phyloP scores from a whole-genome alignment of 2,888 invertebrate genomes.

The Megamerina dolium region DNA sequence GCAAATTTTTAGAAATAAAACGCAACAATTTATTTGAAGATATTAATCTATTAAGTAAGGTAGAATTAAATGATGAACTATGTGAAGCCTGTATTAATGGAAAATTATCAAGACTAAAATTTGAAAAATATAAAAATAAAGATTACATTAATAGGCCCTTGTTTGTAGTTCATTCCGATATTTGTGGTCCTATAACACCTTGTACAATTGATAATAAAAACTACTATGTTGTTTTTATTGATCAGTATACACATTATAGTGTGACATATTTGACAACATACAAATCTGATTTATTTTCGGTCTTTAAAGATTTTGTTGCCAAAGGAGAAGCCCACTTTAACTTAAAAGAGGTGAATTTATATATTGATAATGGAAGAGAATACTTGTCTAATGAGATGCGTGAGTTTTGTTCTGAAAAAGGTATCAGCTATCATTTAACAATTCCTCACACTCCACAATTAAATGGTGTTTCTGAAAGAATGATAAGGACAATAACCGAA shows the following conservation, averaged over 20 bases:
- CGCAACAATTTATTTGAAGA: constrained; percentile 18
- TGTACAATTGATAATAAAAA: constrained; percentile 32
- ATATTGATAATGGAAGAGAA: constrained; percentile 34
- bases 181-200: too few species aligned
- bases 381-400: constrained; percentile 34
- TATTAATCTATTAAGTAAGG: constrained; percentile 12
- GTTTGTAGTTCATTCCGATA: constrained; percentile 35
- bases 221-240: constrained; percentile 36
- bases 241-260: constrained; percentile 36
- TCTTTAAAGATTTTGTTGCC: constrained; percentile 12
- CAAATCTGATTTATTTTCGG: constrained; percentile 30
- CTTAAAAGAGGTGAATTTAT: constrained; percentile 31
- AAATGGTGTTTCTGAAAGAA: constrained; percentile 33
- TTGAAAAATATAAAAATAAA: constrained; percentile 26
- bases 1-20: constrained; percentile 23
- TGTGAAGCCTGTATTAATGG: constrained; percentile 37
- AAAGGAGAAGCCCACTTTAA: constrained; percentile 26
- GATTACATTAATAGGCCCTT: constrained; percentile 31
- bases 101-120: constrained; percentile 22
- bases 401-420: constrained; percentile 30
- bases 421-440: constrained; percentile 38
- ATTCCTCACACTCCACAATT: too few species aligned
- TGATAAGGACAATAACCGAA: constrained; percentile 39
- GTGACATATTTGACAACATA: constrained; percentile 30
- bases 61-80: constrained; percentile 19